Conservation (phyloP, 2,797 vertebrate species). For the Hypotaenidia okinawae region DNA sequence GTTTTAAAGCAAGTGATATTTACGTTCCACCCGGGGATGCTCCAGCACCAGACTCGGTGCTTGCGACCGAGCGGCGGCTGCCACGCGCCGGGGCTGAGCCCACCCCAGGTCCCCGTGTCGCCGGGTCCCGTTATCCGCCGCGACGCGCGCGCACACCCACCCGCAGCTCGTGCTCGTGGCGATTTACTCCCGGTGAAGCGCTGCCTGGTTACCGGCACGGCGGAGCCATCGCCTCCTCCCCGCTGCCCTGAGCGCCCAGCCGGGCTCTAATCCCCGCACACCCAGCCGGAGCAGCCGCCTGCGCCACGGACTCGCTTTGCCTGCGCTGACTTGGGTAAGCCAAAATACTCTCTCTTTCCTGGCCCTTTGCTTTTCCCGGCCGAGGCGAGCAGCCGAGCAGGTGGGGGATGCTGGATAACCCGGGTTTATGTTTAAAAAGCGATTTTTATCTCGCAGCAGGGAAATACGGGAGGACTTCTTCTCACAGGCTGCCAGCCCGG, state of each 20-base stretch:
- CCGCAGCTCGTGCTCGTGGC: constrained; percentile 40
- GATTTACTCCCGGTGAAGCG: constrained; percentile 26
- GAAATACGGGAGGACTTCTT: neutral
- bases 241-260: neutral
- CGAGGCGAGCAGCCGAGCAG: neutral
- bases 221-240: too few relatives aligned
- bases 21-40: neutral
- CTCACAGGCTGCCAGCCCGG: neutral
- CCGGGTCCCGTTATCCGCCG: neutral
- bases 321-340: constrained; percentile 73
- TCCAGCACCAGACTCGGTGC: fast-evolving
- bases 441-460: neutral
- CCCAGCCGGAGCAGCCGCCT: constrained; percentile 35
- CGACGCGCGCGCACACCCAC: neutral
- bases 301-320: constrained; percentile 54
- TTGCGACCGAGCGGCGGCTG: neutral
- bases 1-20: neutral
- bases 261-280: constrained; percentile 72
- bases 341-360: neutral
- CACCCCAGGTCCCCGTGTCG: neutral
- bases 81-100: fast-evolving
- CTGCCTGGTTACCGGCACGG: constrained; percentile 49
- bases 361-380: neutral
- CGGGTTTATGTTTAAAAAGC: neutral
- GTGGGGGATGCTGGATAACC: neutral